These are phyloP conservation scores for Chaitophorus viminalis DNA, from an alignment of 2,888 invertebrate species.

Conservation along the genomic window DNA sequence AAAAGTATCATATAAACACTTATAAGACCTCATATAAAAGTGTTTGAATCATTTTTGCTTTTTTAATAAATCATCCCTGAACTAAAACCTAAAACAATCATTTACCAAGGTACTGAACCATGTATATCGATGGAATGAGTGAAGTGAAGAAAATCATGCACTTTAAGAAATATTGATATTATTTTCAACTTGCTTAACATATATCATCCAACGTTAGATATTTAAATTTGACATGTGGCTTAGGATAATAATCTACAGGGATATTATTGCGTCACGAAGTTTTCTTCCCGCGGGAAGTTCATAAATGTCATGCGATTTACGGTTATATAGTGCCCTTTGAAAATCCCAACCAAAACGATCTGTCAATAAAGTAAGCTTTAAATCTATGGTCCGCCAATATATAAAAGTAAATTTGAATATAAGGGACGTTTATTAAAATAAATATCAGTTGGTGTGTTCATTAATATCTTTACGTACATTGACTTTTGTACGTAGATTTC, in stretches of 20 bases:
- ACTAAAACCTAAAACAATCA: no score
- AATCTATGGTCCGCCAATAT: not conserved
- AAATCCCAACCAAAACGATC: not conserved
- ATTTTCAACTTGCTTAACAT: no score
- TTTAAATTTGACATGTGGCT: conserved; percentile 1
- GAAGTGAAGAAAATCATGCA: no score
- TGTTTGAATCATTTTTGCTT: no score
- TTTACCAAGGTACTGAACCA: no score
- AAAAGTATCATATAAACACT: no score
- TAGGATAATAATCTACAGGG: conserved; percentile 5
- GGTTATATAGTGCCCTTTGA: conserved; percentile 11
- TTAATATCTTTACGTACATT: no score
- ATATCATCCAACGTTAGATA: not conserved
- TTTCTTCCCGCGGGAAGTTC: not conserved
- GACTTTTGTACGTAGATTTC: no score
- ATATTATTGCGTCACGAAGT: conserved; percentile 13
- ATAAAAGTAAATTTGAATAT: not conserved
- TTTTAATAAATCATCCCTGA: no score
- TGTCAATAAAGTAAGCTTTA: conserved; percentile 32
- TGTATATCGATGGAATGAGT: no score
- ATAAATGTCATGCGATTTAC: conserved; percentile 32
- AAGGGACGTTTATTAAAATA: conserved; percentile 8
- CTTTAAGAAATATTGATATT: no score
- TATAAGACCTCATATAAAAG: no score
- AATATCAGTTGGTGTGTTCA: not conserved